Percentiles rank a stretch among this genome's conserved stretches.
Evolutionary conservation across 2,888 invertebrate species (phyloP).

Genomic region (Tachina lurida): DNA sequence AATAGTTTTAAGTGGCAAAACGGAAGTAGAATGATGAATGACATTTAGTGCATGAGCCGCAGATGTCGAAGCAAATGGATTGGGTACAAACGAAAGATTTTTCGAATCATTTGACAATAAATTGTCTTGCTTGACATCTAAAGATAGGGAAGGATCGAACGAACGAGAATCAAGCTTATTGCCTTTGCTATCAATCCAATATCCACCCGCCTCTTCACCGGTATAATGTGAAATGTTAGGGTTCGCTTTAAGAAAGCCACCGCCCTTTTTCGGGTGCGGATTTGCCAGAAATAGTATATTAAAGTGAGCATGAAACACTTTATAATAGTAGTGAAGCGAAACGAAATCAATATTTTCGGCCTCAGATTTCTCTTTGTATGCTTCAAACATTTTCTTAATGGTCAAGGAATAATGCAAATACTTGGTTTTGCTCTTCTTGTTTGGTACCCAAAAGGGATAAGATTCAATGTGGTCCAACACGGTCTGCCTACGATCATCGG

Average conservation of each 20-base stretch:
- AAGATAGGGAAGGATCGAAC: constrained; percentile 31
- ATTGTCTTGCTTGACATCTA: not conserved
- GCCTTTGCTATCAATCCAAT: constrained; percentile 67
- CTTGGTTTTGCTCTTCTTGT: constrained; percentile 71
- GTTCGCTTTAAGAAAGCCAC: constrained; percentile 59
- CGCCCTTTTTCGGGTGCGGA: constrained; percentile 35
- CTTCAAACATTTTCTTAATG: constrained; percentile 71
- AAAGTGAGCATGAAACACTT: constrained; percentile 70
- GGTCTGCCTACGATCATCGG: constrained; percentile 62
- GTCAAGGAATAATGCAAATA: constrained; percentile 71
- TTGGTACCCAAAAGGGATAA: constrained; percentile 73
- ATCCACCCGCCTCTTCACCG: constrained; percentile 71
- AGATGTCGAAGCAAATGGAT: constrained; percentile 20
- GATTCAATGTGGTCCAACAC: constrained; percentile 72
- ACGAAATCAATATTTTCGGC: constrained; percentile 59
- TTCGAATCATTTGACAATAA: not conserved
- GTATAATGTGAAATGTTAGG: constrained; percentile 72
- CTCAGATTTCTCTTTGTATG: constrained; percentile 69
- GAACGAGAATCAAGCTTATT: constrained; percentile 47
- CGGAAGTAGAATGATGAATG: constrained; percentile 8
- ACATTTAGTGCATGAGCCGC: constrained; percentile 8
- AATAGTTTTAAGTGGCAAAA: constrained; percentile 23
- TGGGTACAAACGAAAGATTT: not conserved
- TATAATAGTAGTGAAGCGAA: constrained; percentile 64
- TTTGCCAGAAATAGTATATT: constrained; percentile 68